phyloP scores from a whole-genome alignment of 2,113 vertebrate species.

The Felis chaus region DNA sequence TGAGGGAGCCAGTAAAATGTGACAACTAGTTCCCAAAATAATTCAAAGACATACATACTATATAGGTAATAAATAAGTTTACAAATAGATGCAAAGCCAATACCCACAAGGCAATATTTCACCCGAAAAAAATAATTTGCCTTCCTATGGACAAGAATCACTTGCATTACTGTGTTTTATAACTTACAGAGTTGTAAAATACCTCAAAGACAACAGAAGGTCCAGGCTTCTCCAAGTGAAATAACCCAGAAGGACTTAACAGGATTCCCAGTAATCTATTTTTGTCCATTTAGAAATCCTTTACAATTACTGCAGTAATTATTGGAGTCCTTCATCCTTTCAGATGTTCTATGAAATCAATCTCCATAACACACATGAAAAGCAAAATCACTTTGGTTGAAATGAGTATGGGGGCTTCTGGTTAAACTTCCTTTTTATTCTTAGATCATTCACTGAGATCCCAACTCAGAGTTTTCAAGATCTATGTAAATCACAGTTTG shows the following conservation, averaged over 20 bases:
- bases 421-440: background rate
- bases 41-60: background rate
- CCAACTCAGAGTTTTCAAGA: background rate
- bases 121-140: background rate
- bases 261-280: background rate
- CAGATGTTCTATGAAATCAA: background rate
- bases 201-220: background rate
- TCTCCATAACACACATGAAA: background rate
- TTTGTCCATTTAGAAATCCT: slow-evolving; percentile 24
- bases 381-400: background rate
- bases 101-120: background rate
- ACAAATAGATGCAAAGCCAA: background rate
- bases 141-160: background rate
- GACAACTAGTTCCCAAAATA: background rate
- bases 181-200: background rate
- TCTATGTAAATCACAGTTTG: background rate
- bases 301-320: background rate
- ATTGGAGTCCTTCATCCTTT: background rate
- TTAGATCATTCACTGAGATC: background rate
- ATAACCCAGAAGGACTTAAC: background rate
- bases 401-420: background rate
- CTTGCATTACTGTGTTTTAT: slow-evolving; percentile 26
- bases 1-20: background rate
- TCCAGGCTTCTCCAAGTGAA: background rate
- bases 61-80: background rate